Base-by-base conservation (phyloP, 2,888 invertebrate genomes). In the Nomada flava region DNA sequence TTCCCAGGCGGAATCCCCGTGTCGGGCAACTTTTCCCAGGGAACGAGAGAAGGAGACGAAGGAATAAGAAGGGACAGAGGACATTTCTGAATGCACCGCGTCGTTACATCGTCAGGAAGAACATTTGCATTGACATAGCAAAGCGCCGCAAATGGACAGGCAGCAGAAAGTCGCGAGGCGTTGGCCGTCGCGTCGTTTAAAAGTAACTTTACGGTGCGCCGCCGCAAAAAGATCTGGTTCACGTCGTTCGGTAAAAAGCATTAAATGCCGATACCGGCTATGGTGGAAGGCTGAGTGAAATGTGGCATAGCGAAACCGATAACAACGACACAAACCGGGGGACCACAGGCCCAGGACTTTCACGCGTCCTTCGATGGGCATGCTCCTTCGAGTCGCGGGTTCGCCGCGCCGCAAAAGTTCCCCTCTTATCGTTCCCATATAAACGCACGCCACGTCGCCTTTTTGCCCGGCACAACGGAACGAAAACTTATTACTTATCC, bases 211-310 rank as follows among this genome's bases (percentile, higher is more conserved):
- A 82, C 76, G 64, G 78, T 20, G 72, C 26, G 57, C 69, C 42
- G 82, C 62, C 20, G 67, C 76, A 83, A 83, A 82, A 83, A 82
- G 83, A 83, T 83, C 83, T 82, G 83, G 76, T 83, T 83, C 76
- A 76, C 82, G 83, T 83, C 67, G 76, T 83, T 83, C 72, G 73
- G 82, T 73, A 83, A 83, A 83, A 83, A 83, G 70, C 76, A 65
- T 77, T 55, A 76, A 82, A 77, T 82, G 57, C 83, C 82, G 76
- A 83, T 76, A 76, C 68, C 67, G 50, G 65, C 42, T 47, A 20
- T 69, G 76, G 73, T 65, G 69, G 64, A 55, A 53, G 53, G 55
- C 78, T 68, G 76, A 83, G 82, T 83, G 83, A 83, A 83, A 83
- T 83, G 83, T 76, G 76, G 76, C 82, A 76, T 83, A 73, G 76